Evolutionary conservation across 1,140 invertebrate genomes (phyloP), one percentile per base, ranked within the genome.

Genomic region (Dinothrombium tinctorium): DNA sequence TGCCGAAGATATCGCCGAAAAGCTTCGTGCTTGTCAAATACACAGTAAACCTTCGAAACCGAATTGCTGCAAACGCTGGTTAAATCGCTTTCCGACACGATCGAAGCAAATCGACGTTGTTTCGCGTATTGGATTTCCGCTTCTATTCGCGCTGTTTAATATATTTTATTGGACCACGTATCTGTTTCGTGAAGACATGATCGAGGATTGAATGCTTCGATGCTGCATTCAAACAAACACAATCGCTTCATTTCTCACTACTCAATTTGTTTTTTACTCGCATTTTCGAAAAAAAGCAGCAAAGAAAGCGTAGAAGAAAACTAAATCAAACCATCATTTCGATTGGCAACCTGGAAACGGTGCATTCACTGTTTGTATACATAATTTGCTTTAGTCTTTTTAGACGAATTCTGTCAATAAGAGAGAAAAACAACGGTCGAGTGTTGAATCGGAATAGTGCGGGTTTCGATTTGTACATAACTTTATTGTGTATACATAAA

Each of bases 61-160:
- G 55, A 78, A 76, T 65, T 83, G 78, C 69, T 86, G 81, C 65
- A 70, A 74, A 56, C 73, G 78, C 53, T 87, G 83, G 81, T 72
- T 90, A 56, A 81, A 80, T 61, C 86, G 86, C 66, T 87, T 82
- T 62, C 76, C 77, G 41, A 79, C 75, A 52, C 69, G 75, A 54
- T 84, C 81, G 60, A 89, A 89, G 69, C 68, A 81, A 56, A 90
- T 90, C 60, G 83, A 90, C 62, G 84, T 89, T 62, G 83, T 89
- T 60, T 86, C 81, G 45, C 65, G 83, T 56, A 81, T 86, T 62
- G 77, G 78, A 54, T 90, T 90, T 64, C 84, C 84, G 32, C 69
- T 87, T 54, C 77, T 86, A 40, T 90, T 90, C 63, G 80, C 82
- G 46, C 67, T 89, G 54, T 90, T 90, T 72, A 92, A 90, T 63